phyloP scores from a whole-genome alignment of 1,140 invertebrate genomes.

The Propsilocerus akamusi region DNA sequence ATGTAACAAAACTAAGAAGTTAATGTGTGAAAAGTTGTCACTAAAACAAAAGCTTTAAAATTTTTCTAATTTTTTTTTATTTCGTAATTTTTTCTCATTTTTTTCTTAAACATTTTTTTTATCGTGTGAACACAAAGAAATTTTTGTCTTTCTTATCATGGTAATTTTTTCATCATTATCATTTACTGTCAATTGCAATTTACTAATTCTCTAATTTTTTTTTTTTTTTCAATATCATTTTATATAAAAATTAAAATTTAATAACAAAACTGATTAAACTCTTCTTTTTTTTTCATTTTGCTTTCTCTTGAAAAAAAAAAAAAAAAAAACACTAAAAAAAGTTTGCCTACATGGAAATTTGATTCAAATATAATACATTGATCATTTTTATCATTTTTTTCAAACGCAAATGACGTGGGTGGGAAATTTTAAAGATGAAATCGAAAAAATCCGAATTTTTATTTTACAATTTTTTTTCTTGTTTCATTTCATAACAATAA shows the following conservation, averaged over 20 bases:
- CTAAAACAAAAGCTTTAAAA: no score
- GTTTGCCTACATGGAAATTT: neutral
- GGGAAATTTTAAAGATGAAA: no score
- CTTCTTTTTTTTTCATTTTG: neutral
- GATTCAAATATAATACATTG: constrained; percentile 1
- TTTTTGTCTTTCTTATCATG: neutral
- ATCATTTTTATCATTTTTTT: neutral
- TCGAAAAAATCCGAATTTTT: no score
- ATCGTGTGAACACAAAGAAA: neutral
- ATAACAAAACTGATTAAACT: neutral
- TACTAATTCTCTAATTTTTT: neutral
- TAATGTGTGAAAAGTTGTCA: no score
- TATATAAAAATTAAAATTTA: constrained; percentile 2
- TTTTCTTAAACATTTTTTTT: constrained; percentile 1
- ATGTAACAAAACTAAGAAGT: no score
- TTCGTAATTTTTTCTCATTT: no score
- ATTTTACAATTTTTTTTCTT: no score
- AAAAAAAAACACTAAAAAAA: constrained; percentile 2
- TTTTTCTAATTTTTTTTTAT: constrained; percentile 3
- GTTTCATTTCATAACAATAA: no score
- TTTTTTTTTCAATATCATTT: neutral
- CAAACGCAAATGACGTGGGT: no score
- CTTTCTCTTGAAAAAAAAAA: neutral
- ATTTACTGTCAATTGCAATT: neutral
- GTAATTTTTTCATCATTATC: neutral